A percentile compares a stretch with the other conserved stretches of the same genome.
These are phyloP conservation scores for Rhizomys pruinosus DNA, from an alignment of 2,113 vertebrate species.

Conservation along the genomic window DNA sequence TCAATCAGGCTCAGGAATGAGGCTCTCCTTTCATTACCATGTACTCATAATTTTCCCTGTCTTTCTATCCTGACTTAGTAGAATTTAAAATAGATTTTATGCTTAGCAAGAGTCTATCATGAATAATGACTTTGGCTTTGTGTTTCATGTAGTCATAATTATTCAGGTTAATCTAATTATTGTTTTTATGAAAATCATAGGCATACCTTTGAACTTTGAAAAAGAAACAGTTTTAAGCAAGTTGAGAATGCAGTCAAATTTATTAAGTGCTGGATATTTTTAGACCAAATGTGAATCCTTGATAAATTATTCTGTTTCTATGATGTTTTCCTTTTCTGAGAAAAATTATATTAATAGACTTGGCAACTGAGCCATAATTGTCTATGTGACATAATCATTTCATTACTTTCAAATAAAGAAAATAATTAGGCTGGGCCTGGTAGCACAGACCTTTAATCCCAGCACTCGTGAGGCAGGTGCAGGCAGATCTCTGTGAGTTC, in stretches of 20 bases:
- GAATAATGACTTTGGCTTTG: neutral
- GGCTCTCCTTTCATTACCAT: neutral
- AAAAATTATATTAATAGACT: conserved; percentile 23
- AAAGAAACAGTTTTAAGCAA: conserved; percentile 17
- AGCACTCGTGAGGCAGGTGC: no score
- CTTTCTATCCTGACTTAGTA: neutral
- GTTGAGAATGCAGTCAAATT: conserved; percentile 16
- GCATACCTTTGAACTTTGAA: neutral
- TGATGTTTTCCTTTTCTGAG: conserved; percentile 41
- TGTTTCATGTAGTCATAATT: conserved; percentile 9
- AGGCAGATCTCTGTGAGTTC: no score
- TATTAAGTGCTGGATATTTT: neutral
- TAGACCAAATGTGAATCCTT: conserved; percentile 7
- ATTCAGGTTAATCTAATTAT: conserved; percentile 1
- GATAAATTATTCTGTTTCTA: conserved; percentile 15
- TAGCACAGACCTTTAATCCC: no score
- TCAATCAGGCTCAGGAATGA: neutral
- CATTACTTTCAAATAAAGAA: conserved; percentile 36
- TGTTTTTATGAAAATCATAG: conserved; percentile 25
- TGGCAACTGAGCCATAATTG: conserved; percentile 11
- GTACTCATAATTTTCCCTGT: neutral
- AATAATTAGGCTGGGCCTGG: no score
- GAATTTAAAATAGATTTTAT: neutral
- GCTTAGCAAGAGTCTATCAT: neutral
- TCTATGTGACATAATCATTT: neutral